Conservation (phyloP, 1,140 invertebrate species). For the Drosophila busckii region DNA sequence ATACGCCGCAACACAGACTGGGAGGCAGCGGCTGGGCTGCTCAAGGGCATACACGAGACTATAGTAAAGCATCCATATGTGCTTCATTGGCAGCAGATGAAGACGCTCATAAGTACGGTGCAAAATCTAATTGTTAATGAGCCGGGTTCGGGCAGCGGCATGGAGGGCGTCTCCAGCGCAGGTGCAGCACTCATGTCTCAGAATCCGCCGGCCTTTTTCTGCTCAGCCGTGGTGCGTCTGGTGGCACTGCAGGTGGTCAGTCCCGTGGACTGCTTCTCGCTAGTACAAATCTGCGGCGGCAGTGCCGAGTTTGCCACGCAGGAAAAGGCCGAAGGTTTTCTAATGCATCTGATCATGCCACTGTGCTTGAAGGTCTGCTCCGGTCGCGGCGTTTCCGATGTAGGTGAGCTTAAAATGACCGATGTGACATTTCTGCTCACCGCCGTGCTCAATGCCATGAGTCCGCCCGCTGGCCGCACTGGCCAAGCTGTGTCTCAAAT, state of each 20-base stretch:
- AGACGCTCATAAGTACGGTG: conserved; percentile 90
- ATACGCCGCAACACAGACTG: conserved; percentile 95
- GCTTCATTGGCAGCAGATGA: conserved; percentile 97
- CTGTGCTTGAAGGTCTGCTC: conserved; percentile 95
- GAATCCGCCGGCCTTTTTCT: conserved; percentile 95
- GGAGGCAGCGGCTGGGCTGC: conserved; percentile 94
- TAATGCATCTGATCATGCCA: conserved; percentile 97
- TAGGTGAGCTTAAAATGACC: conserved; percentile 90
- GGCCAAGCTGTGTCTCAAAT: conserved; percentile 83
- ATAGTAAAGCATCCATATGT: conserved; percentile 95
- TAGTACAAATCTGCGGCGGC: conserved; percentile 96
- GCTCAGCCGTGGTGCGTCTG: conserved; percentile 95
- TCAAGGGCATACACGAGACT: conserved; percentile 97
- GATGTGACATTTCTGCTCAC: conserved; percentile 96
- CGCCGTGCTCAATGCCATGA: conserved; percentile 92
- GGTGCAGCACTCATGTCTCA: conserved; percentile 90
- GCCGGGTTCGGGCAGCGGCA: conserved; percentile 59
- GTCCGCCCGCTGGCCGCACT: conserved; percentile 83
- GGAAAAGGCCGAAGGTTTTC: conserved; percentile 95
- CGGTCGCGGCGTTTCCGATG: conserved; percentile 91
- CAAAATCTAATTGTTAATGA: conserved; percentile 81
- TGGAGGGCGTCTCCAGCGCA: conserved; percentile 86
- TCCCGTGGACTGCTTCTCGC: conserved; percentile 92
- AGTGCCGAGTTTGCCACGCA: conserved; percentile 91
- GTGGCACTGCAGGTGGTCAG: conserved; percentile 96